Evolutionary conservation across 1,140 invertebrate genomes (phyloP).

Genomic region (Fragariocoptes setiger): DNA sequence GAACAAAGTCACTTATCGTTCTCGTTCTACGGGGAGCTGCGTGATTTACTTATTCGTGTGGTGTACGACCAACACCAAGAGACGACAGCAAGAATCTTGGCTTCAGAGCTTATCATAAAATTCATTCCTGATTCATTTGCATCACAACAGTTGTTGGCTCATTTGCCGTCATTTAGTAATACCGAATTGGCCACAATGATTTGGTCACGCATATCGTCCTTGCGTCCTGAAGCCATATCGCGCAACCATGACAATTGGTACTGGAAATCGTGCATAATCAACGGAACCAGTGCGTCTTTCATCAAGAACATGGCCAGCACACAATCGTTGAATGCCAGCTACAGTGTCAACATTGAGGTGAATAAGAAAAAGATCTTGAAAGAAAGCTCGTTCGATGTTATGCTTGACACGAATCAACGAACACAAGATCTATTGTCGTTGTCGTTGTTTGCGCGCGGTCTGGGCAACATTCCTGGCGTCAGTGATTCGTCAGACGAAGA

Average conservation of each 20-base stretch:
- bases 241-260: conserved; percentile 4
- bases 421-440: conserved; percentile 21
- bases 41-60: conserved; percentile 2
- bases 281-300: conserved; percentile 6
- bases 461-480: conserved; percentile 26
- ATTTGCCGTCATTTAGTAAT: conserved; percentile 8
- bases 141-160: conserved; percentile 6
- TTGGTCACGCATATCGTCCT: not conserved
- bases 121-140: conserved; percentile 10
- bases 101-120: conserved; percentile 34
- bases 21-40: not conserved
- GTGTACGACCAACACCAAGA: conserved; percentile 21
- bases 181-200: conserved; percentile 8
- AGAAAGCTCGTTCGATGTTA: conserved; percentile 34
- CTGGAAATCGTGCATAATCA: conserved; percentile 19
- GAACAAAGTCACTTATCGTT: not conserved
- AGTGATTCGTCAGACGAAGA: conserved; percentile 8
- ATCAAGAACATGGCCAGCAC: conserved; percentile 12
- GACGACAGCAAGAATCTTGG: conserved; percentile 32
- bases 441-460: conserved; percentile 43
- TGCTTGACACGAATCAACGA: conserved; percentile 19
- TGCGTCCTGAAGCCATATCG: not conserved
- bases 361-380: conserved; percentile 36
- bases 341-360: conserved; percentile 34
- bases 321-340: conserved; percentile 26